Evolutionary conservation across 2,113 vertebrate genomes (phyloP).

Genomic region (Sus scrofa): T2T-Sscrofa CM000816.6:5415501-5416000

Average conservation of each 20-base stretch:
- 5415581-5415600: neutral
- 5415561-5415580: neutral
- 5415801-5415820: neutral
- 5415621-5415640: fast-evolving
- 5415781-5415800: neutral
- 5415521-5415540: neutral
- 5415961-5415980: neutral
- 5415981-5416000: neutral
- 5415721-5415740: neutral
- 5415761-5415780: neutral
- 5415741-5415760: neutral
- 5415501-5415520: neutral
- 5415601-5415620: neutral
- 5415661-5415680: neutral
- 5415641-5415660: neutral
- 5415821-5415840: neutral
- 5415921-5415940: neutral
- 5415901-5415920: neutral
- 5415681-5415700: neutral
- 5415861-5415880: neutral
- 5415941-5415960: neutral
- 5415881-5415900: neutral
- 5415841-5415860: neutral
- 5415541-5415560: neutral
- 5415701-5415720: fast-evolving